Percentiles rank a stretch among this genome's conserved stretches.
phyloP scores from a whole-genome alignment of 2,113 vertebrate species.

The Poeciliopsis turrubarensis region DNA sequence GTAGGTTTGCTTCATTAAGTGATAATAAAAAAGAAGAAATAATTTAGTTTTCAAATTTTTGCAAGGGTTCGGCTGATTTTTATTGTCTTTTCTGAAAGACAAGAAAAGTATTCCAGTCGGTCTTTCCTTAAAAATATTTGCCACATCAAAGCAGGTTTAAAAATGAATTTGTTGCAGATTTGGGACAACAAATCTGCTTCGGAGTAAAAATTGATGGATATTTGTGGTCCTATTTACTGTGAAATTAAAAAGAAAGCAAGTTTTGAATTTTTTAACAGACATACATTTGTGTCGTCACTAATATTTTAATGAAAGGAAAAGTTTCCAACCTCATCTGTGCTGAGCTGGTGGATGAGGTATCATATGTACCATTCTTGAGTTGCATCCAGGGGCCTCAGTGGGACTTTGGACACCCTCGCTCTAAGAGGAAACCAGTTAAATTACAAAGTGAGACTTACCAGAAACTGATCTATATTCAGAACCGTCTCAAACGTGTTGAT shows the following conservation, averaged over 20 bases:
- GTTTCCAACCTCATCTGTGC: too few species aligned
- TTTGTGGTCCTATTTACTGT: neutral
- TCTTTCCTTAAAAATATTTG: neutral
- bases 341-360: too few species aligned
- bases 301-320: too few species aligned
- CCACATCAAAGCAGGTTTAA: neutral
- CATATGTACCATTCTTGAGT: too few species aligned
- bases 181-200: too few species aligned
- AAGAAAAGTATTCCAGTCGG: neutral
- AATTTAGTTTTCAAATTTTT: neutral
- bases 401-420: too few species aligned
- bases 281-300: too few species aligned
- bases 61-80: neutral
- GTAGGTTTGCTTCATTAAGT: neutral
- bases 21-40: too few species aligned
- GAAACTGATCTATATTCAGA: conserved; percentile 79
- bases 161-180: neutral
- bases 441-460: conserved; percentile 69
- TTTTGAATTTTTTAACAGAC: too few species aligned
- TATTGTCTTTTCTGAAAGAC: neutral
- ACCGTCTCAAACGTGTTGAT: conserved; percentile 80
- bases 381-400: too few species aligned
- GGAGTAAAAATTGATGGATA: neutral
- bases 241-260: too few species aligned
- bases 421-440: neutral